Conservation (phyloP, 2,113 vertebrate genomes). For the Geococcyx californianus region DNA sequence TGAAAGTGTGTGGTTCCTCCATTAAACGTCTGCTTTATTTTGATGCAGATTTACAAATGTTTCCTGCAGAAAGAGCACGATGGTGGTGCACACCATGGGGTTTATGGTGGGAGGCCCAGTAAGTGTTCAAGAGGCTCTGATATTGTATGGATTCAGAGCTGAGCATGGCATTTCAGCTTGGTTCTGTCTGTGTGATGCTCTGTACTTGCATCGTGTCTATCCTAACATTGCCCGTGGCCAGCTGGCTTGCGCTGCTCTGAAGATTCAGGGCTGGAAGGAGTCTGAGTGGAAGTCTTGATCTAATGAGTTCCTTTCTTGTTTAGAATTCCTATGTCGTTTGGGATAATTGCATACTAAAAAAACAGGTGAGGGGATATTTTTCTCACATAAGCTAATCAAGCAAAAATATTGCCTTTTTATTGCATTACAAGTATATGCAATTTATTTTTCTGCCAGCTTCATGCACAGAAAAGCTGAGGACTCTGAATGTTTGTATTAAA, state of each 20-base stretch:
- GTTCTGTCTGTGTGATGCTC: neutral
- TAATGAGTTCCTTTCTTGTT: neutral
- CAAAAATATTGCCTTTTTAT: neutral
- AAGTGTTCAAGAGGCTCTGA: neutral
- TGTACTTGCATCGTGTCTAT: fast-evolving
- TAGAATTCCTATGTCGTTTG: neutral
- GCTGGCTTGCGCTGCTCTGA: fast-evolving
- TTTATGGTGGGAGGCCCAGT: neutral
- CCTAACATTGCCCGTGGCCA: fast-evolving
- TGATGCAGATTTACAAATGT: neutral
- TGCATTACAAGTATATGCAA: neutral
- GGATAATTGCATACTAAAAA: neutral
- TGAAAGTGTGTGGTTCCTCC: neutral
- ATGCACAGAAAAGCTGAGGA: neutral
- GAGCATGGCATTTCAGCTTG: neutral
- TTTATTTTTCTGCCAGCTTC: neutral
- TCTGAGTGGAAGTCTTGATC: neutral
- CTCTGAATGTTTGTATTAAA: neutral
- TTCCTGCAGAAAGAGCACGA: neutral
- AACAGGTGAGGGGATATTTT: neutral
- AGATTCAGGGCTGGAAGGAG: too few species aligned
- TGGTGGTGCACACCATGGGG: neutral
- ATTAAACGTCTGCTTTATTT: neutral
- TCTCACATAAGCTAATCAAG: neutral
- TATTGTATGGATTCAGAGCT: fast-evolving